Conservation (phyloP, 2,113 vertebrate genomes). For the Eonycteris spelaea region DNA sequence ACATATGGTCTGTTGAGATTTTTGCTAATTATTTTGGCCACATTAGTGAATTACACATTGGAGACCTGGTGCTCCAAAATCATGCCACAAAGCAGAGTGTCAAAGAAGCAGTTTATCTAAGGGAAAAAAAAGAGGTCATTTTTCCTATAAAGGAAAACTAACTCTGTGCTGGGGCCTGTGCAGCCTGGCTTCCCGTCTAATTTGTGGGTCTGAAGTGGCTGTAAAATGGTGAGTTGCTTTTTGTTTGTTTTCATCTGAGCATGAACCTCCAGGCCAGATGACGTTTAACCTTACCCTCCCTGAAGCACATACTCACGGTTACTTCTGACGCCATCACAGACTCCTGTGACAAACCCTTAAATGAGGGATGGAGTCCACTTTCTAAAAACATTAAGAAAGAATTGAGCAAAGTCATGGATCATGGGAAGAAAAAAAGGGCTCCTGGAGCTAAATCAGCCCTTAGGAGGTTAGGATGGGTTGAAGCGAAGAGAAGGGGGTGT, state of each 20-base stretch:
- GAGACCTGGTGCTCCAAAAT: neutral
- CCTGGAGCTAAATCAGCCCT: neutral
- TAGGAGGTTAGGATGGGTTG: neutral
- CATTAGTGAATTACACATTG: neutral
- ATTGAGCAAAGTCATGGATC: neutral
- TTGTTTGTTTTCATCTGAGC: neutral
- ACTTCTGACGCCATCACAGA: neutral
- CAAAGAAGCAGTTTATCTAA: neutral
- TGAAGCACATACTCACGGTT: neutral
- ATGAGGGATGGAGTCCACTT: neutral
- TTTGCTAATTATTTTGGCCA: neutral
- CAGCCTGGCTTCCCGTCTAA: neutral
- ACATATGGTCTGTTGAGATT: neutral
- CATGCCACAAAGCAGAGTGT: neutral
- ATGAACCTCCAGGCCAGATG: neutral
- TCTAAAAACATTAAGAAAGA: slow-evolving; percentile 14
- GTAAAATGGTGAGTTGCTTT: neutral
- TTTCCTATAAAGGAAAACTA: neutral
- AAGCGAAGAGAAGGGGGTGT: neutral
- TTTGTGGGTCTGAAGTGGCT: neutral
- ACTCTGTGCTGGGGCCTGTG: neutral
- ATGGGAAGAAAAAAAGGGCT: neutral
- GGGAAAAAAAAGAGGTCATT: neutral
- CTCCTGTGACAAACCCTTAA: neutral
- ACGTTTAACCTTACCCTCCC: neutral